Evolutionary conservation across 2,888 invertebrate species (phyloP), one percentile per base, ranked within the genome.

Genomic region (Ditula angustiorana): DNA sequence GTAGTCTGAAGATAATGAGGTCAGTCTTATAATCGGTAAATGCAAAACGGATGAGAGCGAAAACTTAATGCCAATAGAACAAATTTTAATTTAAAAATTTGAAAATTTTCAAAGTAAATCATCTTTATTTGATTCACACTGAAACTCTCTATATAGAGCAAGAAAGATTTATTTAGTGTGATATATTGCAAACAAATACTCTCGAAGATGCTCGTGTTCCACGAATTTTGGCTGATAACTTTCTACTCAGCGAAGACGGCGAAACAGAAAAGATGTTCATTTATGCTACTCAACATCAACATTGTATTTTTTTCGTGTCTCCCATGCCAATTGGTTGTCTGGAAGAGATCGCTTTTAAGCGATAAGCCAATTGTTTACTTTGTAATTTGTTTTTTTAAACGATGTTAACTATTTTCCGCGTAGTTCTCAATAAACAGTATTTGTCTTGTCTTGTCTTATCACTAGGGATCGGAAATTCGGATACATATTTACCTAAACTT

Each of bases 221-320:
- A 35, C 33, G n/a, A 35, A 35, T 35, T 35, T 35, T 35, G 33
- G 33, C 33, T 35, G 33, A 35, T n/a, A 35, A 35, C 33, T 35
- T n/a, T 35, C n/a, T 35, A 35, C 33, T 35, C 33, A 35, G 33
- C 5, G 33, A 35, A 35, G n/a, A 35, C 33, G 33, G 33, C 33
- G 33, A 35, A 35, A 35, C 33, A 35, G n/a, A 35, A n/a, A 35
- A 35, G 33, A 35, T 35, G 33, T 35, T 35, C n/a, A 35, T 35
- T 35, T 35, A n/a, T 35, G 33, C 33, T 35, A 35, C n/a, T 35
- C 33, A n/a, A n/a, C n/a, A n/a, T n/a, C n/a, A n/a, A n/a, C n/a
- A n/a, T n/a, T n/a, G n/a, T n/a, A n/a, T n/a, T n/a, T n/a, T n/a
- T n/a, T n/a, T n/a, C n/a, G n/a, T n/a, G n/a, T n/a, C n/a, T n/a